phyloP scores from a whole-genome alignment of 1,140 invertebrate species.

The Neodiprion lecontei region DNA sequence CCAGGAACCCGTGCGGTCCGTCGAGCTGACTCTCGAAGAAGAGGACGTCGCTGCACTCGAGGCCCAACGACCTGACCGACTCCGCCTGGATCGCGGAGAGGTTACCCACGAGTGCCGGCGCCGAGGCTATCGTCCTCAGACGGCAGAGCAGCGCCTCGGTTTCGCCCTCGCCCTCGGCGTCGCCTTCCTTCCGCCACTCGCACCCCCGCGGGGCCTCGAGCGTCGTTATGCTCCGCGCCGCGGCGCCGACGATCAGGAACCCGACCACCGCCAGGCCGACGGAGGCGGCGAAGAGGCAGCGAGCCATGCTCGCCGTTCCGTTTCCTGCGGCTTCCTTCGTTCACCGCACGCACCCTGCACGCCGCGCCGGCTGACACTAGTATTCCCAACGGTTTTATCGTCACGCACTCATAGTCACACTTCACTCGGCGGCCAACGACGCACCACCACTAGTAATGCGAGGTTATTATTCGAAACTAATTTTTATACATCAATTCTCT shows the following conservation, averaged over 20 bases:
- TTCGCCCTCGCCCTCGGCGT: slow-evolving; percentile 59
- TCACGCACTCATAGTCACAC: slow-evolving; percentile 39
- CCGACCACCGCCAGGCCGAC: slow-evolving; percentile 31
- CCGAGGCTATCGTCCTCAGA: slow-evolving; percentile 74
- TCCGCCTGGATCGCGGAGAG: slow-evolving; percentile 72
- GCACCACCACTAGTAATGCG: background rate
- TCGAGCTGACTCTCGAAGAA: slow-evolving; percentile 80
- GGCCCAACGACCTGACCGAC: slow-evolving; percentile 70
- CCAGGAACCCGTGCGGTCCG: slow-evolving; percentile 67
- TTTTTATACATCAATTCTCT: background rate
- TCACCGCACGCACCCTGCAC: background rate
- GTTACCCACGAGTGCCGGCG: slow-evolving; percentile 72
- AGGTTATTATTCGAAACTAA: background rate
- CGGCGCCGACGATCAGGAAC: background rate
- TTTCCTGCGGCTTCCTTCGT: too few relatives aligned
- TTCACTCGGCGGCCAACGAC: slow-evolving; percentile 15
- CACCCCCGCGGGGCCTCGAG: slow-evolving; percentile 69
- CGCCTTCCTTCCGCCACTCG: slow-evolving; percentile 63
- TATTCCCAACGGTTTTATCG: slow-evolving; percentile 20
- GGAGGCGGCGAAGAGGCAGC: background rate
- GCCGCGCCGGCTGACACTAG: background rate
- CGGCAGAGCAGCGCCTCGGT: slow-evolving; percentile 70
- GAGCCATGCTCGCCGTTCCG: background rate
- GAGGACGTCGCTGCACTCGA: slow-evolving; percentile 81
- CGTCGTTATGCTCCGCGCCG: slow-evolving; percentile 47